A percentile compares a stretch with the other conserved stretches of the same genome.
These are phyloP conservation scores for Monoplex corrugatus DNA, from an alignment of 2,888 invertebrate species.

Conservation along the genomic window DNA sequence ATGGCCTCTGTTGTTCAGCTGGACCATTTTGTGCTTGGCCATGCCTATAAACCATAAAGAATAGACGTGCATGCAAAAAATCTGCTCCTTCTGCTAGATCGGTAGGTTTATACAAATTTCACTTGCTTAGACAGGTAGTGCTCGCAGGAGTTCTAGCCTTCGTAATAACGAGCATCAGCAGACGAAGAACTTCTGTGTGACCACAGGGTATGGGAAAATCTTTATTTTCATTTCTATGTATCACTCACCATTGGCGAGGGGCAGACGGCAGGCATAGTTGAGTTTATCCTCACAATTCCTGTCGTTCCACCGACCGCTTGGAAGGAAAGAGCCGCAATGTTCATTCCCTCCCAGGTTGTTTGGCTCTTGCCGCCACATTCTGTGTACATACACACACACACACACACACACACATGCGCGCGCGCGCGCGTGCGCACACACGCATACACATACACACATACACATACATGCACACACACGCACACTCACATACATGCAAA, in stretches of 20 bases:
- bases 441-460: slow-evolving; percentile 19
- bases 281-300: slow-evolving; percentile 59
- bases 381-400: neutral
- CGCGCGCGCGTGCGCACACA: neutral
- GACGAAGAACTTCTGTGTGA: no score
- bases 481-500: neutral
- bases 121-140: no score
- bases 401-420: neutral
- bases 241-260: slow-evolving; percentile 54
- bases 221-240: no score
- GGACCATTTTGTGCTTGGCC: no score
- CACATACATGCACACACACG: neutral
- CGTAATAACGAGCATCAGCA: no score
- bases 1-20: no score
- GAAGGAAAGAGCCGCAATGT: slow-evolving; percentile 62
- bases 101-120: no score
- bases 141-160: no score
- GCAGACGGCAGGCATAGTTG: slow-evolving; percentile 64
- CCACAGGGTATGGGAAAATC: no score
- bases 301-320: slow-evolving; percentile 64
- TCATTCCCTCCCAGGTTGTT: slow-evolving; percentile 64
- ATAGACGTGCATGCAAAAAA: no score
- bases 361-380: slow-evolving; percentile 64
- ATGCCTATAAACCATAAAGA: no score
- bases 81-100: no score